These are phyloP conservation scores for Eubucco bourcierii DNA, from an alignment of 2,113 vertebrate genomes.

Conservation along the genomic window DNA sequence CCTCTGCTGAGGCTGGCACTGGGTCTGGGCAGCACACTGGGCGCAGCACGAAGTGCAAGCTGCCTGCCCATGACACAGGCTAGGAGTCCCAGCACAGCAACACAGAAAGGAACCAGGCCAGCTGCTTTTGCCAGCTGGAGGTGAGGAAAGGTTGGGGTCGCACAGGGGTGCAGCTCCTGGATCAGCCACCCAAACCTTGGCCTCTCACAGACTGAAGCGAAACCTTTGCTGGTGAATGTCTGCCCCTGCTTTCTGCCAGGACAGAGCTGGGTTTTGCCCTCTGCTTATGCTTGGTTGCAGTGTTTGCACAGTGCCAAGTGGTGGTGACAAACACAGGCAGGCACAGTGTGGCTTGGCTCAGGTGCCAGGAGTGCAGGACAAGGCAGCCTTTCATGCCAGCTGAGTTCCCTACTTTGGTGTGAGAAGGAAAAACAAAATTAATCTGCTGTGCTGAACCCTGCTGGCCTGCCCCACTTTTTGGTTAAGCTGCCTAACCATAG, in stretches of 20 bases:
- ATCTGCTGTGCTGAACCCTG: background rate
- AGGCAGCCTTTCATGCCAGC: background rate
- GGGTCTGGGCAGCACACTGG: fast-evolving
- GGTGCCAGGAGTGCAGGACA: background rate
- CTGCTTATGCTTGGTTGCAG: background rate
- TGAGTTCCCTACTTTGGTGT: background rate
- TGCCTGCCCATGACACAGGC: background rate
- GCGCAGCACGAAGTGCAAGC: fast-evolving
- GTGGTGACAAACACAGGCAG: background rate
- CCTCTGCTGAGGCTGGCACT: fast-evolving
- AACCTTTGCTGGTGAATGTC: background rate
- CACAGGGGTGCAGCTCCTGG: background rate
- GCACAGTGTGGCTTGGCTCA: background rate
- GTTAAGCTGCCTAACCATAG: background rate
- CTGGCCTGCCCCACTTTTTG: background rate
- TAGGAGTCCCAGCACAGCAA: background rate
- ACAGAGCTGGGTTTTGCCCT: background rate
- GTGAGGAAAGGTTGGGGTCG: background rate
- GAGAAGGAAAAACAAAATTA: background rate
- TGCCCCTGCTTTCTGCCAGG: background rate
- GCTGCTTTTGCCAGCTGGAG: background rate
- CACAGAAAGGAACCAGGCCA: background rate
- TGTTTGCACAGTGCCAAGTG: background rate
- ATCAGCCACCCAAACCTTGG: background rate
- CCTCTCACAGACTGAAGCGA: background rate